Base-by-base conservation (phyloP, 2,113 vertebrate species). In the Ailurus styani region DNA sequence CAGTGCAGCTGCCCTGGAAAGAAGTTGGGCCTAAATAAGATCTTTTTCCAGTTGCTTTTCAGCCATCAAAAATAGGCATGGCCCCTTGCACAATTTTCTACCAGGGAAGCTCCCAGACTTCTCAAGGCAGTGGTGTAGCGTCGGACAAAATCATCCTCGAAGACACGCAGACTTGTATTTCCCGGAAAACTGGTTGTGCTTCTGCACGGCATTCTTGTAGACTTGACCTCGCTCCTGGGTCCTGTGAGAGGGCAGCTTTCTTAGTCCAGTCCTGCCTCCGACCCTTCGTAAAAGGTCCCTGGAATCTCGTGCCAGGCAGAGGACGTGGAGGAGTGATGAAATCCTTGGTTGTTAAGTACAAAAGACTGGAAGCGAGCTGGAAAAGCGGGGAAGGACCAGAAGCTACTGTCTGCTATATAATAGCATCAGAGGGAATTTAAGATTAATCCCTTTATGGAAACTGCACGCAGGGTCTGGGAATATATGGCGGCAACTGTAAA, bases 401-500 rank as follows among this genome's bases (percentile, higher is more conserved):
- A 50, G 31, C 72, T 68, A 20, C 4, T 17, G 72, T 40, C 50
- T 42, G 62, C n/a, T 45, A 0, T 9, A 2, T 27, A 64, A 17
- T 50, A 75, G 85, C 31, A 34, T 66, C 2, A 5, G 66, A 83
- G 29, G 55, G 31, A 42, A 78, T 68, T 68, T 31, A 79, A 7
- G 23, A 34, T 92, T 52, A 37, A 27, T 84, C 42, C 20, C 29
- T 87, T 40, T 66, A 73, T 52, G 57, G 79, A 87, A 96, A 91
- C n/a, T 12, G 31, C 50, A 81, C n/a, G 5, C 21, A 27, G 27
- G n/a, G 5, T 11, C 45, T 47, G 57, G 42, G 15, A 89, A 52
- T 68, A 50, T 6, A 52, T 10, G 21, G 1, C 29, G 4, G n/a
- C 50, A 17, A 45, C 12, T 47, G 34, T 68, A 91, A 78, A 55